Evolutionary conservation across 1,140 invertebrate genomes (phyloP), one percentile per base, ranked within the genome.

Genomic region (Asobara japonica): DNA sequence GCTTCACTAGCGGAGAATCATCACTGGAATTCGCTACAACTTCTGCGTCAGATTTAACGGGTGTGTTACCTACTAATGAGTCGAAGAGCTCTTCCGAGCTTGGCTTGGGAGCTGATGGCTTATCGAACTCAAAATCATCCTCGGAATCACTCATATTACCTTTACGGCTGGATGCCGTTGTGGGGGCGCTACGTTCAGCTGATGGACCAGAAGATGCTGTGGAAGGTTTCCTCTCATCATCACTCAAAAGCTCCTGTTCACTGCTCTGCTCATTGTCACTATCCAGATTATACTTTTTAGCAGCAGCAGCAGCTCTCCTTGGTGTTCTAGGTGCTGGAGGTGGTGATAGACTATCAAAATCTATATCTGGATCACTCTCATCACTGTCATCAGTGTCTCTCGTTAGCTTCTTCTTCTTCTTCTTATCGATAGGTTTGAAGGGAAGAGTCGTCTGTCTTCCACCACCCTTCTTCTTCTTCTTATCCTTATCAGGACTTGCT

Each of bases 11-110:
- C 2, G 81, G 82, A 11, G 27, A 30, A 30, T 62, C 60, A 33
- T 62, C 60, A 62, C 29, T 30, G 2, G 79, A 80, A 7, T 70
- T 48, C 16, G 77, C 11, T 4, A 69, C 0, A 38, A 79, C 80
- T 25, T 79, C 78, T 0, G n/a, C 16, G 71, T 67, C 76, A 22
- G 60, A 36, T 65, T 76, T 81, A 6, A 76, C 65, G 11, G 83
- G 78, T 13, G 78, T 78, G 64, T 74, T 81, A n/a, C 79, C 80
- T 18, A 86, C 69, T n/a, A 87, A 73, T 5, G 85, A 86, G 72
- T 87, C 85, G 38, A 87, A 87, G 13, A 87, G 76, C 77, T 87
- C 84, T 68, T 87, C 85, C 0, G 84, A 86, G 74, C 81, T 81
- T 82, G 83, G 83, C 79, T 84, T 80, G 25, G 76, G 67, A 76